These are phyloP conservation scores for Melanchra persicariae DNA, from an alignment of 2,888 invertebrate species.

Conservation along the genomic window DNA sequence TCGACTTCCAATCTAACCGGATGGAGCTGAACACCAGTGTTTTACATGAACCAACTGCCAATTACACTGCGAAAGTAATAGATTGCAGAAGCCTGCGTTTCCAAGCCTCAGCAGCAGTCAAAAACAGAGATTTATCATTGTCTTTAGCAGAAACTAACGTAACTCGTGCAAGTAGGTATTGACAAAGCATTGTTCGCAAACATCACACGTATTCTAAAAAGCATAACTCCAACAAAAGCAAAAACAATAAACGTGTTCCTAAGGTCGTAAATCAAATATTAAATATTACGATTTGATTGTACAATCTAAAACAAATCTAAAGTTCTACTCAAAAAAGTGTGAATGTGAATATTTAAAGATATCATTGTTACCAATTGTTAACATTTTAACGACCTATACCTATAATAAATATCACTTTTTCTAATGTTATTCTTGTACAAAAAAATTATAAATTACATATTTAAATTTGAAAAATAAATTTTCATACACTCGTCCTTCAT, in stretches of 20 bases:
- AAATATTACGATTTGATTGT: not conserved
- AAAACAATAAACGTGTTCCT: not conserved
- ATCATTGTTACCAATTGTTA: too few relatives aligned
- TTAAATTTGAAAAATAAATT: too few relatives aligned
- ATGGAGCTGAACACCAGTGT: not conserved
- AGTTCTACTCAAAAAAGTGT: slow-evolving; percentile 6
- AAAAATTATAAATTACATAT: not conserved
- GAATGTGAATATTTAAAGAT: not conserved
- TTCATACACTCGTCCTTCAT: not conserved
- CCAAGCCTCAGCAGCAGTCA: not conserved
- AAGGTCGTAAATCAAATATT: not conserved
- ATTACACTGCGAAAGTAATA: not conserved
- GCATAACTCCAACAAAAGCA: too few relatives aligned
- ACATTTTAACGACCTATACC: not conserved
- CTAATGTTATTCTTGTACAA: not conserved
- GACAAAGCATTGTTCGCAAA: too few relatives aligned
- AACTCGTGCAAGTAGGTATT: not conserved
- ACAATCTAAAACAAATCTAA: not conserved
- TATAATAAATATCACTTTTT: not conserved
- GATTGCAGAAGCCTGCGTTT: not conserved
- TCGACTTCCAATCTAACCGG: not conserved
- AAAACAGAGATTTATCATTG: not conserved
- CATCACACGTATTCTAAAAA: too few relatives aligned
- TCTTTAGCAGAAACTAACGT: not conserved
- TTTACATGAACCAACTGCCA: not conserved